These are phyloP conservation scores for Pelodytes ibericus DNA, from an alignment of 2,797 vertebrate species.

Conservation along the genomic window DNA sequence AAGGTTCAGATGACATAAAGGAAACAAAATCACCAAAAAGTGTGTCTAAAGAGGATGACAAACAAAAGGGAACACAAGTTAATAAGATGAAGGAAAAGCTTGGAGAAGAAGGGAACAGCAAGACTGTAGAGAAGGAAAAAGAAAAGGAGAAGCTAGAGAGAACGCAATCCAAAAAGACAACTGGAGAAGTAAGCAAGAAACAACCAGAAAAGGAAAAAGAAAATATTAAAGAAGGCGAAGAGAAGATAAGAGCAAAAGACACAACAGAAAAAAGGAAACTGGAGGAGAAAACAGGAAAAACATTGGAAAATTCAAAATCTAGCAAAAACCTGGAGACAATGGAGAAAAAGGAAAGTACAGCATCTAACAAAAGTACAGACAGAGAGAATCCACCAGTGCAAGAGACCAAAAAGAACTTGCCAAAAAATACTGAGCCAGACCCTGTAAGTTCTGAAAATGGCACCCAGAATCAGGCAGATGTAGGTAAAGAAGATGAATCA, in stretches of 20 bases:
- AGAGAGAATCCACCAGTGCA: slow-evolving; percentile 8
- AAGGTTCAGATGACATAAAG: slow-evolving; percentile 63
- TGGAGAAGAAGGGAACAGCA: slow-evolving; percentile 74
- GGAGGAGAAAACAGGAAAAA: slow-evolving; percentile 57
- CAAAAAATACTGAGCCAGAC: neutral
- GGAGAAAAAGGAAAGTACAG: slow-evolving; percentile 12
- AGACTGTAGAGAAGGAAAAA: slow-evolving; percentile 64
- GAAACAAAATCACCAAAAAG: slow-evolving; percentile 73
- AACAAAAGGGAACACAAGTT: slow-evolving; percentile 67
- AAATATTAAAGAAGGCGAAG: neutral
- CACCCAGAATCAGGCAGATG: slow-evolving; percentile 38
- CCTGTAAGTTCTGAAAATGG: slow-evolving; percentile 31
- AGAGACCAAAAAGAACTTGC: slow-evolving; percentile 18
- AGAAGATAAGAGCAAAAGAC: slow-evolving; percentile 25
- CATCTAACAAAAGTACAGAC: neutral
- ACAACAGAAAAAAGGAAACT: slow-evolving; percentile 57
- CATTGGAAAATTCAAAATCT: slow-evolving; percentile 40
- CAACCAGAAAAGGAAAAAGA: slow-evolving; percentile 17
- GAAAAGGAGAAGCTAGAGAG: slow-evolving; percentile 74
- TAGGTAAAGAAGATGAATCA: slow-evolving; percentile 77
- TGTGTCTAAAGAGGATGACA: slow-evolving; percentile 58
- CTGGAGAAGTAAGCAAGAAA: slow-evolving; percentile 49
- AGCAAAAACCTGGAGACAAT: slow-evolving; percentile 28
- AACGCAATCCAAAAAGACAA: slow-evolving; percentile 67
- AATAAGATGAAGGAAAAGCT: slow-evolving; percentile 63